phyloP scores from a whole-genome alignment of 2,888 invertebrate species.

The Hyalella azteca region DNA sequence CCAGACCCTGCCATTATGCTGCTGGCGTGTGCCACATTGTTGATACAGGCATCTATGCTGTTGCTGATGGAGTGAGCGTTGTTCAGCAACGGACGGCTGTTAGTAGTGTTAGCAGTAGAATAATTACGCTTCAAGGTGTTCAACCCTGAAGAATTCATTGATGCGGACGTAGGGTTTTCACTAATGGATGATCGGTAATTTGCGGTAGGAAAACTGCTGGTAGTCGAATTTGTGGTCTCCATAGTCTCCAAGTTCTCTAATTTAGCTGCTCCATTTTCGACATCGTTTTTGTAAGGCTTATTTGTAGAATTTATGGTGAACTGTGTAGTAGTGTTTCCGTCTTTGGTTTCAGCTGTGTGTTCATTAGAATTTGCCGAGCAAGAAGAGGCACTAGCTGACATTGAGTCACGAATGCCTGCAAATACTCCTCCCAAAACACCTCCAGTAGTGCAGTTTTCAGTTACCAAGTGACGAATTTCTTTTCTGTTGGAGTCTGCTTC shows the following conservation, averaged over 20 bases:
- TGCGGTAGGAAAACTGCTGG: neutral
- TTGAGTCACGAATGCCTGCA: conserved; percentile 20
- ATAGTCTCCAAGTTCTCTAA: neutral
- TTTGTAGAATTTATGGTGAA: too few species aligned
- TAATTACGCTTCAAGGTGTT: neutral
- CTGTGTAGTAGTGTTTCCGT: neutral
- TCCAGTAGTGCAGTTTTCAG: conserved; percentile 7
- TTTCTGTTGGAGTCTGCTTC: neutral
- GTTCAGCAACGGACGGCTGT: neutral
- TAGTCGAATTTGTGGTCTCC: neutral
- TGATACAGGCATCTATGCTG: conserved; percentile 19
- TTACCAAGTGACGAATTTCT: neutral
- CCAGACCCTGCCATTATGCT: conserved; percentile 15
- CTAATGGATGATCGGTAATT: neutral
- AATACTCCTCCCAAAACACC: conserved; percentile 18
- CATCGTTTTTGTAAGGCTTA: too few species aligned
- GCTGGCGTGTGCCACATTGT: conserved; percentile 15
- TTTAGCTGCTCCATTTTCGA: too few species aligned
- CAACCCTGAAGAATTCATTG: neutral
- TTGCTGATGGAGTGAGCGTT: conserved; percentile 17
- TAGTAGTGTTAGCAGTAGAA: neutral
- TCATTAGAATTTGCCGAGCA: neutral
- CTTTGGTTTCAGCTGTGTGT: neutral
- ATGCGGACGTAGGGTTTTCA: neutral
- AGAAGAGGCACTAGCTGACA: conserved; percentile 1